Conservation (phyloP, 2,113 vertebrate genomes). For the Isurus oxyrinchus region DNA sequence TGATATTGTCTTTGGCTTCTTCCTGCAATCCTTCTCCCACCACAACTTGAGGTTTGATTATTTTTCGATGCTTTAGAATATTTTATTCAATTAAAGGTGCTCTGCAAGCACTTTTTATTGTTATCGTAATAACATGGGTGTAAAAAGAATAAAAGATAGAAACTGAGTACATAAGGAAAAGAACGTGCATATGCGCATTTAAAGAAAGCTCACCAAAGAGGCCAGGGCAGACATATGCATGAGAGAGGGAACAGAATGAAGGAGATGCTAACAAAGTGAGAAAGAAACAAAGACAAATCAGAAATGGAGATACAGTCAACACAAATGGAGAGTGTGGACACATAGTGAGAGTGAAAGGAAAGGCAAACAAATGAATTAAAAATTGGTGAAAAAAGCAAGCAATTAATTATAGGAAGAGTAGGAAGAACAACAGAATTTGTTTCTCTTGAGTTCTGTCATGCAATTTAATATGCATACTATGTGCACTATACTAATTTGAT, state of each 20-base stretch:
- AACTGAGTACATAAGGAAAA: background rate
- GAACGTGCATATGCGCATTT: background rate
- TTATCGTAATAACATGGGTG: background rate
- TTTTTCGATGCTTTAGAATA: background rate
- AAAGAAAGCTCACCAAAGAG: background rate
- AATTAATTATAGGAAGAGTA: background rate
- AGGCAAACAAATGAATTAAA: background rate
- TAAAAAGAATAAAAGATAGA: background rate
- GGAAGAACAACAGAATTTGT: background rate
- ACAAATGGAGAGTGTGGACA: background rate
- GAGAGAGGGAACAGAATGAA: background rate
- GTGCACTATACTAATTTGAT: background rate
- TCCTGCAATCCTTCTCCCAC: background rate
- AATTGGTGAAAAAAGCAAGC: background rate
- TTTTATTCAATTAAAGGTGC: background rate
- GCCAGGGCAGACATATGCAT: background rate
- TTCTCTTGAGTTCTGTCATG: background rate
- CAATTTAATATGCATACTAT: background rate
- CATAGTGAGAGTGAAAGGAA: background rate
- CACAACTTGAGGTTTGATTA: background rate
- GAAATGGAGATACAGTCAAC: background rate
- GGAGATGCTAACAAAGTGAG: background rate
- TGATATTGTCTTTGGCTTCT: background rate
- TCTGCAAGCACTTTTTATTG: background rate
- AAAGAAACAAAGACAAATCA: background rate